These are phyloP conservation scores for Acanthosepion pharaonis DNA, from an alignment of 2,888 invertebrate genomes.

Conservation along the genomic window DNA sequence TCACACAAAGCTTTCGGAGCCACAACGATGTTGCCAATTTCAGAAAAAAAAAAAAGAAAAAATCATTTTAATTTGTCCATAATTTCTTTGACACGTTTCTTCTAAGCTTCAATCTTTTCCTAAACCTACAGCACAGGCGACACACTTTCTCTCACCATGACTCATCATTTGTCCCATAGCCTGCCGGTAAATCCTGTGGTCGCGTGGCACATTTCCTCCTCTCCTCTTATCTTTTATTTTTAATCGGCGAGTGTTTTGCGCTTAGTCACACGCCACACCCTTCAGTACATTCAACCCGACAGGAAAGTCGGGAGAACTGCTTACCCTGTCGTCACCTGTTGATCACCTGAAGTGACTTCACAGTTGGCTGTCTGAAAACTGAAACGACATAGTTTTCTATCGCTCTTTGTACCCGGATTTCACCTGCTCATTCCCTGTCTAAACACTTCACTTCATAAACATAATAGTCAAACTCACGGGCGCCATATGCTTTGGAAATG, in stretches of 20 bases:
- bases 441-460: conserved; percentile 33
- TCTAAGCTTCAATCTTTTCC: not conserved
- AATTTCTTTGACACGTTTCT: not conserved
- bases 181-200: not conserved
- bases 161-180: not conserved
- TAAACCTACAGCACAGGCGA: not conserved
- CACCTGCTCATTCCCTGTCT: not conserved
- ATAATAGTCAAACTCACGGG: not conserved
- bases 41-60: too few relatives aligned
- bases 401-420: not conserved
- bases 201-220: not conserved
- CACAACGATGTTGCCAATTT: too few relatives aligned
- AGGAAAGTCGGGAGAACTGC: not conserved
- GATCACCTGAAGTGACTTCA: not conserved
- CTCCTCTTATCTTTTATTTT: not conserved
- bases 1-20: too few relatives aligned
- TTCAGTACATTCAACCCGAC: not conserved
- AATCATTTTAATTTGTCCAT: too few relatives aligned
- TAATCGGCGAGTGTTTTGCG: not conserved
- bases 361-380: too few relatives aligned
- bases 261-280: not conserved
- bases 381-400: not conserved
- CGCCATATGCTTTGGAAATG: not conserved
- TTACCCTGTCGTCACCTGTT: not conserved
- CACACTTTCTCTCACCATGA: not conserved